These are phyloP conservation scores for Chloroclystis v-ata DNA, from an alignment of 2,888 invertebrate genomes.

Conservation along the genomic window DNA sequence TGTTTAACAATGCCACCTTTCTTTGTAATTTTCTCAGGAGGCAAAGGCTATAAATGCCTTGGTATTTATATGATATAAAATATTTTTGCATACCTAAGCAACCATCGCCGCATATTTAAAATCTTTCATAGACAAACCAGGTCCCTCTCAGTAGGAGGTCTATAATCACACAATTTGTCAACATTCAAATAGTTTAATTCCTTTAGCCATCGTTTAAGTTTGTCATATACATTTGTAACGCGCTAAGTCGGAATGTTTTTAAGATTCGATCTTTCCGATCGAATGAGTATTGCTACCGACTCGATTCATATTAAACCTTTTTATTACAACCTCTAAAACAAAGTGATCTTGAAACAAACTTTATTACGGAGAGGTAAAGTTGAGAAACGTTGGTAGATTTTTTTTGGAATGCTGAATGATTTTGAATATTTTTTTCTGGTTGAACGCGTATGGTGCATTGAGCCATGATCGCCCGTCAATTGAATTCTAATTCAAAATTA, in stretches of 20 bases:
- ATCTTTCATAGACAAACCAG: neutral
- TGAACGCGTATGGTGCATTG: slow-evolving; percentile 52
- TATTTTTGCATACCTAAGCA: no score
- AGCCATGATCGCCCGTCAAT: slow-evolving; percentile 54
- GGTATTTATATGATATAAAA: no score
- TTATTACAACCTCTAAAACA: neutral
- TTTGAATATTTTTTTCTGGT: slow-evolving; percentile 53
- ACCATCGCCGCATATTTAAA: neutral
- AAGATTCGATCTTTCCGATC: slow-evolving; percentile 66
- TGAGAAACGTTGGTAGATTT: neutral
- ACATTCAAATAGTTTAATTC: slow-evolving; percentile 9
- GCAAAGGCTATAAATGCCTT: no score
- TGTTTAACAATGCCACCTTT: no score
- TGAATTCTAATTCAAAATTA: slow-evolving; percentile 50
- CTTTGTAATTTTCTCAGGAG: no score
- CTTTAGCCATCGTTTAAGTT: slow-evolving; percentile 18
- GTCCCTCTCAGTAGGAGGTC: neutral
- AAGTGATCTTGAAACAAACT: slow-evolving; percentile 13
- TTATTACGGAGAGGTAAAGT: slow-evolving; percentile 2
- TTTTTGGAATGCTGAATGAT: slow-evolving; percentile 19
- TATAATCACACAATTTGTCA: slow-evolving; percentile 10
- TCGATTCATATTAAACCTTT: slow-evolving; percentile 21
- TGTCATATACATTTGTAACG: slow-evolving; percentile 35
- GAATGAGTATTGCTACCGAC: slow-evolving; percentile 59
- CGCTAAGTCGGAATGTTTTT: slow-evolving; percentile 59